Evolutionary conservation across 2,797 vertebrate genomes (phyloP), one percentile per base, ranked within the genome.

Genomic region (Characodon lateralis): DNA sequence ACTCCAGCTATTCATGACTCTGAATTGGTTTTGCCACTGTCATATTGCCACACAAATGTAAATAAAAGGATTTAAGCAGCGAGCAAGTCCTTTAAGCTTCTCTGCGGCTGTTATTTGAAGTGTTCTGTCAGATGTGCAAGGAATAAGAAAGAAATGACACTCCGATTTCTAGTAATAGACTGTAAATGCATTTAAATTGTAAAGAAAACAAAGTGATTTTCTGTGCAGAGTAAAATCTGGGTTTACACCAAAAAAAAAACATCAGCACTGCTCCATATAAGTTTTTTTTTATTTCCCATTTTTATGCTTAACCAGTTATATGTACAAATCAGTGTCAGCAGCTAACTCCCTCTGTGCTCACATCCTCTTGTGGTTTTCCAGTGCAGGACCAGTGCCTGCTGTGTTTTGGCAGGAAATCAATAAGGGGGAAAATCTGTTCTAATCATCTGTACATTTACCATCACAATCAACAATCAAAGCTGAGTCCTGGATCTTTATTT

Each of bases 401-500:
- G 97, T 96, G 97, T 97, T 98, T 98, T 99, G 98, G 97, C 97
- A 99, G 97, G 97, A 98, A 99, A 99, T 99, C 98, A 99, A 99
- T 99, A 99, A 71, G 96, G 97, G 95, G 97, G 82, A 51, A 96
- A 96, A 97, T 97, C 96, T 97, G 98, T 98, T 98, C 98, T 99
- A 99, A 99, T 99, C 98, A 99, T 99, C 97, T 96, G 97, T 99
- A 99, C 98, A 99, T 99, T 99, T 99, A 98, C 98, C 97, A 98
- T 99, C 98, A 99, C 98, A 99, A 99, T 99, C 98, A 99, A 99
- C 98, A 99, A 99, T 99, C 98, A 99, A 98, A 99, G 98, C 96
- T 97, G 98, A 98, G 97, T 99, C 98, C 98, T 98, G 97, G 95
- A 96, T 97, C 98, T 99, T 98, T 99, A 99, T 99, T 98, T 98